Conservation (phyloP, 2,888 invertebrate genomes). For the Bugula neritina region DNA sequence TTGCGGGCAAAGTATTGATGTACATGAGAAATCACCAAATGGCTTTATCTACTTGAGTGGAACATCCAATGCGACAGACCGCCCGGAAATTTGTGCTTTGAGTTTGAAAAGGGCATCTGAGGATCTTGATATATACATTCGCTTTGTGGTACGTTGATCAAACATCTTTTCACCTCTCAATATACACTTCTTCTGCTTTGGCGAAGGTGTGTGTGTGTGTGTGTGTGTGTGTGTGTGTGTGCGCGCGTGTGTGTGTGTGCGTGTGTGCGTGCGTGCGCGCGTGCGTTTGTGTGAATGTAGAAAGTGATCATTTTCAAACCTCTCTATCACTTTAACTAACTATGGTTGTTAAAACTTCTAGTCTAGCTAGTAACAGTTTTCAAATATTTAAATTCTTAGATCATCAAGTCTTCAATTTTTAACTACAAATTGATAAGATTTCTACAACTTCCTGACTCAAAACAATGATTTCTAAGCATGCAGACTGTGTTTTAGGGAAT, state of each 20-base stretch:
- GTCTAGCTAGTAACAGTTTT: too few species aligned
- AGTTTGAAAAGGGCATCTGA: not conserved
- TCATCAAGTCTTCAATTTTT: too few species aligned
- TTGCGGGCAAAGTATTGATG: not conserved
- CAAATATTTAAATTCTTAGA: too few species aligned
- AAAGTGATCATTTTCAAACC: too few species aligned
- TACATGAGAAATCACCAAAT: not conserved
- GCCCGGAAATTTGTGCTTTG: not conserved
- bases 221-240: conserved; percentile 29
- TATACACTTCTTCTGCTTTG: too few species aligned
- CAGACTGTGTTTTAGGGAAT: conserved; percentile 3
- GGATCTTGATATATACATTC: not conserved
- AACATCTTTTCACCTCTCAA: too few species aligned
- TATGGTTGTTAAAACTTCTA: too few species aligned
- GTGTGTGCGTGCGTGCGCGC: not conserved
- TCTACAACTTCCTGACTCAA: too few species aligned
- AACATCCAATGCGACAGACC: not conserved
- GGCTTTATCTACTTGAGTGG: not conserved
- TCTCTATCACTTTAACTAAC: too few species aligned
- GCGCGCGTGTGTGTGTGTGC: conserved; percentile 16
- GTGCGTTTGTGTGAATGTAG: not conserved
- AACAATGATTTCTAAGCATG: too few species aligned
- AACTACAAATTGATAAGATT: too few species aligned
- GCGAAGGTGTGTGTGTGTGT: conserved; percentile 30
- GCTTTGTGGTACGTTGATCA: not conserved